Conservation (phyloP, 37 sponge, comb jelly and placozoan species). For the Geodia barretti region DNA sequence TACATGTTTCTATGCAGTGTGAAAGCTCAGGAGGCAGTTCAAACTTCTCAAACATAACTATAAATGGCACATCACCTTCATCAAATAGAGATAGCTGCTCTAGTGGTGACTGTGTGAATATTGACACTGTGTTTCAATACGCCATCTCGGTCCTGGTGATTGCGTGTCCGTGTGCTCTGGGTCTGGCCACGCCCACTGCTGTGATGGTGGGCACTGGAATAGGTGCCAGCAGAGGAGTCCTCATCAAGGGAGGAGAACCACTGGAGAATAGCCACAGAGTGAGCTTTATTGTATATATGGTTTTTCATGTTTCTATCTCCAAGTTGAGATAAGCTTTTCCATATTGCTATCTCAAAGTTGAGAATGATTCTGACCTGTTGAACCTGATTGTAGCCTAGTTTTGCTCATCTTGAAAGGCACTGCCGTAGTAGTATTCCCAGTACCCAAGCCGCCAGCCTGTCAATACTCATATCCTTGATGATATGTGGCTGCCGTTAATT, state of each 20-base stretch:
- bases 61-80: neutral
- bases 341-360: neutral
- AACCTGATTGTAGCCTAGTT: too few species aligned
- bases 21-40: neutral
- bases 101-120: neutral
- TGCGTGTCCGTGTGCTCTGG: constrained; percentile 91
- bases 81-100: neutral
- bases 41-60: neutral
- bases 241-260: constrained; percentile 91
- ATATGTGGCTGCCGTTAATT: too few species aligned
- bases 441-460: too few species aligned
- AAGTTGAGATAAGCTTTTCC: neutral
- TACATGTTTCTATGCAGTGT: too few species aligned
- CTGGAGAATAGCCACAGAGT: constrained; percentile 78
- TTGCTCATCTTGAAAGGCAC: too few species aligned
- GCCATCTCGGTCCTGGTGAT: constrained; percentile 81
- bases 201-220: constrained; percentile 91
- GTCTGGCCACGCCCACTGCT: constrained; percentile 91
- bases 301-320: too few species aligned
- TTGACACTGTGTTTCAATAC: constrained; percentile 30
- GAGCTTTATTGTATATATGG: too few species aligned
- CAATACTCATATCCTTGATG: too few species aligned
- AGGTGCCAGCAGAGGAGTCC: constrained; percentile 77
- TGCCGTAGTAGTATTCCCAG: too few species aligned
- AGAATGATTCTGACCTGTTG: neutral